Evolutionary conservation across 2,797 vertebrate genomes (phyloP).

Genomic region (Hipposideros larvatus): DNA sequence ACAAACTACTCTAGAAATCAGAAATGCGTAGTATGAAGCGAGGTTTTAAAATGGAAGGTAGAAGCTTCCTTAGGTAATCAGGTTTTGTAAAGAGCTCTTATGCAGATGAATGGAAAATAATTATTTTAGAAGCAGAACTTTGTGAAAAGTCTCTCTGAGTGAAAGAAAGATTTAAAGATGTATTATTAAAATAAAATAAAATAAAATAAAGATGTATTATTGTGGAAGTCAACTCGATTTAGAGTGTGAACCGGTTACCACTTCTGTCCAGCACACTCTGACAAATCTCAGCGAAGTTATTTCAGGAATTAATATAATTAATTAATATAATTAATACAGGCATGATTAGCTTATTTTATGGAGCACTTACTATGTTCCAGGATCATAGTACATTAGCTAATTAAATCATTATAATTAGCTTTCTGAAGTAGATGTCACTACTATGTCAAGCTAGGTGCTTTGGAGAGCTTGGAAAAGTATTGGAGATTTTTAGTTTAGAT

Average conservation of each 20-base stretch:
- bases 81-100: not conserved
- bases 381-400: not conserved
- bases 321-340: not conserved
- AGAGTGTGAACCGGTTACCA: not conserved
- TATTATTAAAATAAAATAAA: too few relatives aligned
- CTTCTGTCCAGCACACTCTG: not conserved
- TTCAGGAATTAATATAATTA: not conserved
- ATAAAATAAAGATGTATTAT: not conserved
- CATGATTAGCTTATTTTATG: not conserved
- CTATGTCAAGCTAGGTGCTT: not conserved
- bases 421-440: not conserved
- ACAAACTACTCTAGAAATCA: not conserved
- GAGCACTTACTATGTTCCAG: not conserved
- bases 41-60: not conserved
- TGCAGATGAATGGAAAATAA: not conserved
- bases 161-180: not conserved
- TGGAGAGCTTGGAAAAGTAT: not conserved
- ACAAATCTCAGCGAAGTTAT: not conserved
- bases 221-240: not conserved
- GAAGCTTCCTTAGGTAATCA: not conserved
- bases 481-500: not conserved
- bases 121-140: not conserved
- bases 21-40: not conserved
- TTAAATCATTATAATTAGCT: not conserved
- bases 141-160: not conserved